Evolutionary conservation across 2,888 invertebrate genomes (phyloP).

Genomic region (Parnassius mnemosyne): DNA sequence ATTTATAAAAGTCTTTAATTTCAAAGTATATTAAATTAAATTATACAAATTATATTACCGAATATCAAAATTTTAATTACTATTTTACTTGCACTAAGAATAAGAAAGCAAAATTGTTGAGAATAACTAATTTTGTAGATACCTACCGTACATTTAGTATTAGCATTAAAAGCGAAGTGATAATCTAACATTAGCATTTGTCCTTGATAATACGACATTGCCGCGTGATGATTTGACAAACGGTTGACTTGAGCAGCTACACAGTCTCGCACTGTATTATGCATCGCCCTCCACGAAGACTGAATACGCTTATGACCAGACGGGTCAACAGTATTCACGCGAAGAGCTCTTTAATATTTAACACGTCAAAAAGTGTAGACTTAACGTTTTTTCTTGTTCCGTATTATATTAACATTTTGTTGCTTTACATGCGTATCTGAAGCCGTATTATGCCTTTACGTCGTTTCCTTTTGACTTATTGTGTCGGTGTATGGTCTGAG

Average conservation of each 20-base stretch:
- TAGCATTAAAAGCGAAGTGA: too few relatives aligned
- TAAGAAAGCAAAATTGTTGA: too few relatives aligned
- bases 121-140: too few relatives aligned
- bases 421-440: conserved; percentile 16
- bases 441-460: conserved; percentile 8
- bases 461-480: conserved; percentile 17
- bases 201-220: conserved; percentile 10
- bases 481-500: conserved; percentile 5
- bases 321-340: conserved; percentile 56
- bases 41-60: too few relatives aligned
- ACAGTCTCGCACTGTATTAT: conserved; percentile 33
- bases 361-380: conserved; percentile 32
- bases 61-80: too few relatives aligned
- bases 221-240: conserved; percentile 8
- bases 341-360: conserved; percentile 52
- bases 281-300: conserved; percentile 36
- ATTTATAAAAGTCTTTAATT: too few relatives aligned
- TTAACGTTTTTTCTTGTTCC: conserved; percentile 26
- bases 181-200: not conserved
- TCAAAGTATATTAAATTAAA: too few relatives aligned
- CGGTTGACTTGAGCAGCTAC: conserved; percentile 6
- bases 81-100: too few relatives aligned
- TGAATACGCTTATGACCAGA: conserved; percentile 46
- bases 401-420: conserved; percentile 28
- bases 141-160: too few relatives aligned